Conservation (phyloP, 2,888 invertebrate species). For the Girardia tigrina region DNA sequence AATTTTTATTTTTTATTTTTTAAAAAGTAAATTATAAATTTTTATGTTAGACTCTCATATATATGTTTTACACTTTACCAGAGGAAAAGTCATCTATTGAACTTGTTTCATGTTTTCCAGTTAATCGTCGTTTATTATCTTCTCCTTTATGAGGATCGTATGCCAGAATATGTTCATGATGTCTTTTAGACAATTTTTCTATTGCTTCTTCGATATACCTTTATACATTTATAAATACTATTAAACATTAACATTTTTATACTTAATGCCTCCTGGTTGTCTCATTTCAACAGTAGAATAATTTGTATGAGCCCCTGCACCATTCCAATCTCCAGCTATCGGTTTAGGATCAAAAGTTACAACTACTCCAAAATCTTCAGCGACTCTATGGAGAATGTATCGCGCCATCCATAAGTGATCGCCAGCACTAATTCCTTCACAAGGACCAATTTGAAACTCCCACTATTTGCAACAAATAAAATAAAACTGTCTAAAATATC, state of each 20-base stretch:
- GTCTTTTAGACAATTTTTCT: slow-evolving; percentile 76
- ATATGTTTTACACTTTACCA: slow-evolving; percentile 38
- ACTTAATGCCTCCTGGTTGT: slow-evolving; percentile 52
- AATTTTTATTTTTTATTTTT: no score
- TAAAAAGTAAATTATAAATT: no score
- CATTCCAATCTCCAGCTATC: slow-evolving; percentile 51
- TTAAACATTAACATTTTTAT: slow-evolving; percentile 36
- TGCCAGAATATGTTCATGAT: slow-evolving; percentile 79
- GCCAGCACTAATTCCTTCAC: slow-evolving; percentile 62
- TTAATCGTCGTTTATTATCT: slow-evolving; percentile 86
- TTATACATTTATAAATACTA: neutral
- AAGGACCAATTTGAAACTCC: slow-evolving; percentile 62
- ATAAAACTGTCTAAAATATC: slow-evolving; percentile 23
- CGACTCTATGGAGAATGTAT: slow-evolving; percentile 52
- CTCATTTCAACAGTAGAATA: slow-evolving; percentile 85
- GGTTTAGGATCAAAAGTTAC: slow-evolving; percentile 54
- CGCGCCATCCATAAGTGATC: slow-evolving; percentile 53
- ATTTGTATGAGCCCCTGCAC: slow-evolving; percentile 80
- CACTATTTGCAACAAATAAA: neutral
- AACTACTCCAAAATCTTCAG: slow-evolving; percentile 53
- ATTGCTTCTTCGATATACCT: slow-evolving; percentile 73
- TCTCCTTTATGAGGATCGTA: slow-evolving; percentile 89
- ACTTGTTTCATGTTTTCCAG: slow-evolving; percentile 85
- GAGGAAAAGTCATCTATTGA: slow-evolving; percentile 89
- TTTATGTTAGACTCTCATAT: no score